A percentile compares a stretch with the other conserved stretches of the same genome.
These are phyloP conservation scores for Yasuhikotakia modesta DNA, from an alignment of 2,797 vertebrate genomes.

Conservation along the genomic window DNA sequence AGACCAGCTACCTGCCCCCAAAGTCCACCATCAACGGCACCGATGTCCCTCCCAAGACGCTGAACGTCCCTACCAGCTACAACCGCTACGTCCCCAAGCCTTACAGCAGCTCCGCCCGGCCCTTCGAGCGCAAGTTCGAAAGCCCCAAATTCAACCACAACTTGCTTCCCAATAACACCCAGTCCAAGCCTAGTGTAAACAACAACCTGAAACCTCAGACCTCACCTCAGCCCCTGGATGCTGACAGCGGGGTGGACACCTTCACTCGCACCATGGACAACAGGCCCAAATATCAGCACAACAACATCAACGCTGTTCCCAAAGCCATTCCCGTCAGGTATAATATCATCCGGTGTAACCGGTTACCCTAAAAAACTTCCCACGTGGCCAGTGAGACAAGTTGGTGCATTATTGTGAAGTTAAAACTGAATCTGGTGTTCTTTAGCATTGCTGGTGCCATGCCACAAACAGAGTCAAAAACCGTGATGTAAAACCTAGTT, in stretches of 20 bases:
- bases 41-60: conserved; percentile 78
- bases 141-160: conserved; percentile 99
- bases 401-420: too few species aligned
- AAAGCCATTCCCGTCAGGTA: conserved; percentile 97
- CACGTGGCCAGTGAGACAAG: too few species aligned
- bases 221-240: conserved; percentile 84
- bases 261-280: conserved; percentile 89
- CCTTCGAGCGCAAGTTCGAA: conserved; percentile 96
- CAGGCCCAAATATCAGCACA: conserved; percentile 94
- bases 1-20: conserved; percentile 82
- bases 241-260: conserved; percentile 89
- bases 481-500: too few species aligned
- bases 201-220: conserved; percentile 82
- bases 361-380: too few species aligned
- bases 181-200: conserved; percentile 70
- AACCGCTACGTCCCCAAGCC: conserved; percentile 88
- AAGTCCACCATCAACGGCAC: conserved; percentile 87
- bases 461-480: too few species aligned
- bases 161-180: conserved; percentile 90
- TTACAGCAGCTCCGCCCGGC: conserved; percentile 85
- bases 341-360: neutral
- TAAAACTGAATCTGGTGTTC: too few species aligned
- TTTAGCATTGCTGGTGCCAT: too few species aligned
- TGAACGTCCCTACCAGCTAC: conserved; percentile 75
- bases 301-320: conserved; percentile 89